Base-by-base conservation (phyloP, 1,140 invertebrate species). In the Zaprionus camerounensis region DNA sequence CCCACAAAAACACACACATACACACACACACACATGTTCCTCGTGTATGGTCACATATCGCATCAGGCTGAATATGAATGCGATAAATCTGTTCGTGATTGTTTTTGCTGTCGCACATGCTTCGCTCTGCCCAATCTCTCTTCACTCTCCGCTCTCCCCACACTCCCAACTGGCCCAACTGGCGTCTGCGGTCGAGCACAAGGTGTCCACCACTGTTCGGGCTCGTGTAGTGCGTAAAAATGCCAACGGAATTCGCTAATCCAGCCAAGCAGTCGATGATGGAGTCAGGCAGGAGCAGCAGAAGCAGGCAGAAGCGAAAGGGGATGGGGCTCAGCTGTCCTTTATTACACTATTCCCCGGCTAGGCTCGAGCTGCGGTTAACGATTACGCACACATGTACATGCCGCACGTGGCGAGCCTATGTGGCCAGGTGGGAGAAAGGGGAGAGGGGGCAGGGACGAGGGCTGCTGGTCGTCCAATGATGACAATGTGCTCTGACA, bases 71-170 rank as follows among this genome's bases (percentile, higher is more conserved):
- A 81, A 91, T 87, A 87, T 91, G 87, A 91, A 91, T 81, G 87
- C 88, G 87, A 91, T 91, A 91, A 91, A 91, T 91, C 87, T 91
- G 87, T 91, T 78, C 87, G 82, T 91, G 87, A 91, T 91, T 91
- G 87, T 91, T 91, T 91, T 91, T 86, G 76, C 72, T 82, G 62
- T 69, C 65, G 63, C 72, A 72, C 75, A 67, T 73, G 62, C 55
- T 62, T 63, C 36, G 44, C 36, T 51, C 17, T 11, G 31, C 31
- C 31, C 41, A 13, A 12, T 20, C 46, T 55, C 41, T 9, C 7
- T 11, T 2, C 53, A 20, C 26, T 17, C 3, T 11, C 26, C 13
- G 7, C 26, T 17, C 28, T 17, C 17, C 17, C 26, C 31, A 22
- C 17, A 22, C 44, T 58, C 26, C 11, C 5, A 34, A 34, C 31